Evolutionary conservation across 2,797 vertebrate genomes (phyloP).

Genomic region (Hippoglossus hippoglossus): DNA sequence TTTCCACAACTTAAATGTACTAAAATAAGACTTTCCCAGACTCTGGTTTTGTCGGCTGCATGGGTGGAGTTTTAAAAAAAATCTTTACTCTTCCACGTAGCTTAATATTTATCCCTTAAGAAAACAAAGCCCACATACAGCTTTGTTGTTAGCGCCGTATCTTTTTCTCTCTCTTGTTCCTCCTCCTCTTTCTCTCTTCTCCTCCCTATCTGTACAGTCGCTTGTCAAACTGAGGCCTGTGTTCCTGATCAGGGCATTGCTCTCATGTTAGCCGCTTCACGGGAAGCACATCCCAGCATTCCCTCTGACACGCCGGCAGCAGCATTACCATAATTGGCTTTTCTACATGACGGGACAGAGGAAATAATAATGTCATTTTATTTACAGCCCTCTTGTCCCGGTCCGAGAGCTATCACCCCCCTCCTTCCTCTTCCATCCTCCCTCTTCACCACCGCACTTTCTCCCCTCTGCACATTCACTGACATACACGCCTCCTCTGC

Average conservation of each 20-base stretch:
- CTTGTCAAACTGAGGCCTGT: constrained; percentile 76
- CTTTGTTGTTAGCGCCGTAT: constrained; percentile 55
- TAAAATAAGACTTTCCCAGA: constrained; percentile 5
- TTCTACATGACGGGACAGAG: constrained; percentile 99
- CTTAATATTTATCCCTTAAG: constrained; percentile 60
- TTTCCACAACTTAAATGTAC: background rate
- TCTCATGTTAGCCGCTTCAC: constrained; percentile 92
- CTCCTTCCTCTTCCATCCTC: constrained; percentile 49
- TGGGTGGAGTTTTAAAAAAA: constrained; percentile 13
- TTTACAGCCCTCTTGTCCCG: constrained; percentile 94
- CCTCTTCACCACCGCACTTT: constrained; percentile 34
- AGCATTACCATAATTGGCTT: constrained; percentile 99
- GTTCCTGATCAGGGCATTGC: constrained; percentile 87
- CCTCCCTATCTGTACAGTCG: constrained; percentile 66
- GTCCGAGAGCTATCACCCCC: constrained; percentile 92
- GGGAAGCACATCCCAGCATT: constrained; percentile 95
- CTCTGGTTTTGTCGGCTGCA: constrained; percentile 25
- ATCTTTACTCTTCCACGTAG: constrained; percentile 30
- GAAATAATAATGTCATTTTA: constrained; percentile 99
- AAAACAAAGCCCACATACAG: constrained; percentile 60
- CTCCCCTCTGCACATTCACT: constrained; percentile 61
- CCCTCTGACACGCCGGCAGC: constrained; percentile 96
- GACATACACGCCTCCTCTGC: constrained; percentile 56
- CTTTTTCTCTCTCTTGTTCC: constrained; percentile 20
- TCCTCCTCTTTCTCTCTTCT: constrained; percentile 22